A percentile compares a stretch with the other conserved stretches of the same genome.
Conservation (phyloP, 2,888 invertebrate genomes). For the Drosophila nigricruria region DNA sequence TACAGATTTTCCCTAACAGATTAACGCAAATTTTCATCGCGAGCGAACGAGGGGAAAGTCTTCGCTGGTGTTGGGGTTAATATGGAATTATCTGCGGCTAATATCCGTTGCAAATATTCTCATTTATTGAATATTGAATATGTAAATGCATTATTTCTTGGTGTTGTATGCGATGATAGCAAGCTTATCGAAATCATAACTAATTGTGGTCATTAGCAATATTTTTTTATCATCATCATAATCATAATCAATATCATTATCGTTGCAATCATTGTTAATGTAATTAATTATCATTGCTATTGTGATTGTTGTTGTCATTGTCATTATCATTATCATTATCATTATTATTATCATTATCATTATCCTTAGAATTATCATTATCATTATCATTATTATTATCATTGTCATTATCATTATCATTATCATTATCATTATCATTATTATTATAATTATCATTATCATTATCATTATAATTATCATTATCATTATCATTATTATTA, state of each 20-base stretch:
- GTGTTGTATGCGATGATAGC: not conserved
- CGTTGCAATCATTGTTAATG: not conserved
- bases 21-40: constrained; percentile 38
- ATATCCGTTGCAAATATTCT: constrained; percentile 16
- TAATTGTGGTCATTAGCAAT: not conserved
- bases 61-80: constrained; percentile 35
- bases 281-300: not conserved
- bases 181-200: not conserved
- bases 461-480: not conserved
- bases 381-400: not conserved
- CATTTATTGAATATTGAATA: constrained; percentile 8
- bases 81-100: constrained; percentile 44
- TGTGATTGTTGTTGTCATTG: not conserved
- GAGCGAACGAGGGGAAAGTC: constrained; percentile 38
- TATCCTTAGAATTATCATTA: not conserved
- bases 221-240: not conserved
- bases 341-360: not conserved
- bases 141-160: not conserved
- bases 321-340: not conserved
- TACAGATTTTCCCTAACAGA: constrained; percentile 39
- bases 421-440: not conserved
- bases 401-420: not conserved
- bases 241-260: not conserved
- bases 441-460: not conserved
- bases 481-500: not conserved